Conservation (phyloP, 2,797 vertebrate genomes). For the Balearica regulorum region DNA sequence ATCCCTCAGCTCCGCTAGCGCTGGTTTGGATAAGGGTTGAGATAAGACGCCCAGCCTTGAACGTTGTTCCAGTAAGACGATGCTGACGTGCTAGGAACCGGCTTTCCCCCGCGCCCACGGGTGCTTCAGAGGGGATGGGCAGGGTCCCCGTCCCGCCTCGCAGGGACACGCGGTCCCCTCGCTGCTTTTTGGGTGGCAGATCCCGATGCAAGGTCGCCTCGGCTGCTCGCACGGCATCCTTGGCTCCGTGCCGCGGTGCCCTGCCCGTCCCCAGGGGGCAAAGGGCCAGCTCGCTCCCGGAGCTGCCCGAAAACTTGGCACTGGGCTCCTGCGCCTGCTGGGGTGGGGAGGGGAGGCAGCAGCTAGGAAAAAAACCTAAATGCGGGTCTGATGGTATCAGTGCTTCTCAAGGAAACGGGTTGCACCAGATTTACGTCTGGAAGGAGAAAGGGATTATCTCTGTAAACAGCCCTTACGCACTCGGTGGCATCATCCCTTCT, state of each 20-base stretch:
- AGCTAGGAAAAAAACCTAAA: neutral
- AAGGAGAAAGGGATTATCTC: neutral
- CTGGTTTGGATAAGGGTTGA: neutral
- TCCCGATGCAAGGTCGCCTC: accelerated
- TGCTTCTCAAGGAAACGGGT: accelerated
- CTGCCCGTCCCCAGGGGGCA: neutral
- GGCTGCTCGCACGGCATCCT: accelerated
- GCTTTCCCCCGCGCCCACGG: accelerated
- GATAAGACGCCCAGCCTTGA: neutral
- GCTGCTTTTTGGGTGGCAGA: accelerated
- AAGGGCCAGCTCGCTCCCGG: neutral
- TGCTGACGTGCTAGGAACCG: accelerated
- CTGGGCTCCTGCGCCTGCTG: neutral
- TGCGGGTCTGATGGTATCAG: neutral
- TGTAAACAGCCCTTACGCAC: neutral
- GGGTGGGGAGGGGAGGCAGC: neutral
- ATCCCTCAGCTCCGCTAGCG: accelerated
- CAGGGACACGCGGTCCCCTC: accelerated
- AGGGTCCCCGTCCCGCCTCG: neutral
- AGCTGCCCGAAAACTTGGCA: neutral
- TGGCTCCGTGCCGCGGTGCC: accelerated
- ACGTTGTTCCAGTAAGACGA: neutral
- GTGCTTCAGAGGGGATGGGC: neutral
- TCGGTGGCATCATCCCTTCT: neutral
- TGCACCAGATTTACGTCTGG: neutral